A percentile compares a stretch with the other conserved stretches of the same genome.
phyloP scores from a whole-genome alignment of 2,888 invertebrate species.

The Panopea generosa region DNA sequence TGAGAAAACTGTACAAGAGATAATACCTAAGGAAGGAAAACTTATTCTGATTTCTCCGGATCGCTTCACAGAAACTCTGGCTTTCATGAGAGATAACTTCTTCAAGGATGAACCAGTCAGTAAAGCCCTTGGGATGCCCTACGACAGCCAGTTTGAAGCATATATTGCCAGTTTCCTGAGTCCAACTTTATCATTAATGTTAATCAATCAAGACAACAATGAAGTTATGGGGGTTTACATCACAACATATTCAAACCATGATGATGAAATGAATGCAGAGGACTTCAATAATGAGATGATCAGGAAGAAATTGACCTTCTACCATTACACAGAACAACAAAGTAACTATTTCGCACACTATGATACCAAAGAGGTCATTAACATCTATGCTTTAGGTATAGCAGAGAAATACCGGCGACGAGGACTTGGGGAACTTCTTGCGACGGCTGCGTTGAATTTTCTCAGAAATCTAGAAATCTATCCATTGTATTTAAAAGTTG shows the following conservation, averaged over 20 bases:
- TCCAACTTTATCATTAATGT: conserved; percentile 33
- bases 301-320: conserved; percentile 16
- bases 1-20: too few relatives aligned
- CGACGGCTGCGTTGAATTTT: conserved; percentile 19
- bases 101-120: too few relatives aligned
- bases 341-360: conserved; percentile 27
- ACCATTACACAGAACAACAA: neutral
- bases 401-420: conserved; percentile 18
- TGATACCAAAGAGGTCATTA: conserved; percentile 20
- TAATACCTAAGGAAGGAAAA: too few relatives aligned
- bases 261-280: conserved; percentile 5
- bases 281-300: conserved; percentile 9
- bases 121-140: too few relatives aligned
- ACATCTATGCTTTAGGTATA: conserved; percentile 29
- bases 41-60: too few relatives aligned
- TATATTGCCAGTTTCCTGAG: too few relatives aligned
- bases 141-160: too few relatives aligned
- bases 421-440: conserved; percentile 27
- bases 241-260: conserved; percentile 1
- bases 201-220: conserved; percentile 21
- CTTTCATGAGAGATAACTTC: too few relatives aligned
- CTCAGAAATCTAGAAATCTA: conserved; percentile 12
- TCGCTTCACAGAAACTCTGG: too few relatives aligned
- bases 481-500: conserved; percentile 27
- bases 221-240: conserved; percentile 38